Percentiles rank a stretch among this genome's conserved stretches.
phyloP scores from a whole-genome alignment of 2,888 invertebrate species.

The Spodoptera littoralis region DNA sequence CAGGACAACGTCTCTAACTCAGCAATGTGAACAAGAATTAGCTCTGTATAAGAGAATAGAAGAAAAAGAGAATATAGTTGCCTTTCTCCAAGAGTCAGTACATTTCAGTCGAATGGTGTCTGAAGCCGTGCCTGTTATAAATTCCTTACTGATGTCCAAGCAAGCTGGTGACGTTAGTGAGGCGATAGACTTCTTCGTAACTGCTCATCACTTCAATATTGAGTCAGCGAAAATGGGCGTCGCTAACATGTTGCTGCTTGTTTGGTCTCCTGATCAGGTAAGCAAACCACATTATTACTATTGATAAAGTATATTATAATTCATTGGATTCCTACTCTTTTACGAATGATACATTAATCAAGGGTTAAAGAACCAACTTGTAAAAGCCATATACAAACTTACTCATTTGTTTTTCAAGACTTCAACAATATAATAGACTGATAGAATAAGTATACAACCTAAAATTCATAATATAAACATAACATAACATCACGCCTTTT shows the following conservation, averaged over 20 bases:
- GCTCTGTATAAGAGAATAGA: constrained; percentile 87
- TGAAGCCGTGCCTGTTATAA: constrained; percentile 89
- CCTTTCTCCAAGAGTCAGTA: constrained; percentile 91
- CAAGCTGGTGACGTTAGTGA: constrained; percentile 95
- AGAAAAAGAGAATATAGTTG: constrained; percentile 90
- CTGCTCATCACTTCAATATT: constrained; percentile 94
- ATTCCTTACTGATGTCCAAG: constrained; percentile 92
- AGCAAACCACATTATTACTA: constrained; percentile 35
- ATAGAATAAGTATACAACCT: too few relatives aligned
- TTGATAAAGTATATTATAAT: too few relatives aligned
- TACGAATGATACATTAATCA: too few relatives aligned
- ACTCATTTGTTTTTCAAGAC: too few relatives aligned
- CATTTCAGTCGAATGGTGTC: constrained; percentile 84
- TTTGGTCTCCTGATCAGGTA: constrained; percentile 94
- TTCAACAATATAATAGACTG: too few relatives aligned
- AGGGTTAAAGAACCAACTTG: too few relatives aligned
- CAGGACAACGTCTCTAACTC: constrained; percentile 70
- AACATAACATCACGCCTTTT: too few relatives aligned
- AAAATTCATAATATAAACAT: too few relatives aligned
- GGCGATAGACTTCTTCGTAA: constrained; percentile 96
- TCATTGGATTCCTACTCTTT: too few relatives aligned
- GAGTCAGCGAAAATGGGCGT: constrained; percentile 92
- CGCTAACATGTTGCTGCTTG: constrained; percentile 92
- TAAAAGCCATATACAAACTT: too few relatives aligned
- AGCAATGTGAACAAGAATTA: constrained; percentile 82